Conservation (phyloP, 2,888 invertebrate species). For the Drosophila pseudotakahashii region DNA sequence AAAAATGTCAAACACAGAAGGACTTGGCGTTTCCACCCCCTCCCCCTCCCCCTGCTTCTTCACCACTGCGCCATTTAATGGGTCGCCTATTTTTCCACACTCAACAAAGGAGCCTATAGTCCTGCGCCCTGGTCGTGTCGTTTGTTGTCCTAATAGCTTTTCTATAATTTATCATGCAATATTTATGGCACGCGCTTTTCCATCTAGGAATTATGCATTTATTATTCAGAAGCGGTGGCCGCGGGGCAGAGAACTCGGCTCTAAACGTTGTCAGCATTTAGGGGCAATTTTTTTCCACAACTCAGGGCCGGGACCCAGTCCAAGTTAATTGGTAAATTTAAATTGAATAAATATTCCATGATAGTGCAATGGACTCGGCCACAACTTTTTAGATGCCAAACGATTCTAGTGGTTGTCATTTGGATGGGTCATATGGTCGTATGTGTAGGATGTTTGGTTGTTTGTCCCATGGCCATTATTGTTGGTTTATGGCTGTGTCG, state of each 20-base stretch:
- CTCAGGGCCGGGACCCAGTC: slow-evolving; percentile 15
- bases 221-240: slow-evolving; percentile 64
- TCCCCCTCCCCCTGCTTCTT: neutral
- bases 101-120: slow-evolving; percentile 42
- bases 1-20: slow-evolving; percentile 77
- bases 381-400: slow-evolving; percentile 37
- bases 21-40: slow-evolving; percentile 12
- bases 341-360: slow-evolving; percentile 74
- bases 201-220: slow-evolving; percentile 76
- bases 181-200: slow-evolving; percentile 76
- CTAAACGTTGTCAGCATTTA: slow-evolving; percentile 72
- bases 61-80: slow-evolving; percentile 34
- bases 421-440: neutral
- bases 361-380: slow-evolving; percentile 67
- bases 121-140: slow-evolving; percentile 39
- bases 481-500: slow-evolving; percentile 28
- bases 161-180: slow-evolving; percentile 78
- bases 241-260: slow-evolving; percentile 4
- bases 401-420: slow-evolving; percentile 36
- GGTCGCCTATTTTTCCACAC: slow-evolving; percentile 39
- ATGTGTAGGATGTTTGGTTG: slow-evolving; percentile 21
- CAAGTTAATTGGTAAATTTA: slow-evolving; percentile 75
- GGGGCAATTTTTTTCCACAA: slow-evolving; percentile 38
- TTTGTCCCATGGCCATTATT: slow-evolving; percentile 26
- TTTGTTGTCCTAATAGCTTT: slow-evolving; percentile 78